Evolutionary conservation across 1,140 invertebrate genomes (phyloP), one percentile per base, ranked within the genome.

Genomic region (Apis dorsata): DNA sequence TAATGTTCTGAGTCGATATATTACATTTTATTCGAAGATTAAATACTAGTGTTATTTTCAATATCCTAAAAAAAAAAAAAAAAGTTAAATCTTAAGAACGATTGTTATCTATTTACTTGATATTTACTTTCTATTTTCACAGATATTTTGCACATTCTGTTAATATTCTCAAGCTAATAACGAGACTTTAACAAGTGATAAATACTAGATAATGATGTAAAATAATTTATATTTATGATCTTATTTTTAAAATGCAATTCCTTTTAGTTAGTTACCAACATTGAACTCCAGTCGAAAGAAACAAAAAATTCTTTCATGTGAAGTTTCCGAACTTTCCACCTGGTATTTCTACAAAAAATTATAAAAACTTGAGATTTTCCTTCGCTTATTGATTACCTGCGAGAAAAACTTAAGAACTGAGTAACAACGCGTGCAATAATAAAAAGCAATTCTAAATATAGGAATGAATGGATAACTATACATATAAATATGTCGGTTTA

Each of bases 401-500:
- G n/a, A 70, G 68, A 70, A 70, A 70, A 24, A 70, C 5, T n/a
- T 12, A 0, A 13, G 15, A 53, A 24, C 13, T n/a, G 49, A n/a
- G 21, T n/a, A 70, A 70, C 49, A 24, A 70, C 66, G 80, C 84
- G 78, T 70, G 81, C 68, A 85, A 89, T 71, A 87, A 91, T 90
- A 86, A 92, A 89, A 89, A 83, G 78, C 74, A 70, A 59, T 11
- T 74, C 90, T 92, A 93, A 93, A 92, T 93, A 92, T 93, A 93
- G 91, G 77, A 91, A 87, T 91, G 91, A 92, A 91, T 89, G 87
- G 86, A 81, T 86, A 66, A 57, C 15, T 69, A 59, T 79, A 69
- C 12, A 82, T 87, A 57, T 81, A 59, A 73, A 88, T 21, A 86
- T 57, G 28, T 72, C 28, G 15, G 72, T 69, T 21, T 60, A 8